Conservation (phyloP, 2,113 vertebrate genomes). For the Upupa epops region DNA sequence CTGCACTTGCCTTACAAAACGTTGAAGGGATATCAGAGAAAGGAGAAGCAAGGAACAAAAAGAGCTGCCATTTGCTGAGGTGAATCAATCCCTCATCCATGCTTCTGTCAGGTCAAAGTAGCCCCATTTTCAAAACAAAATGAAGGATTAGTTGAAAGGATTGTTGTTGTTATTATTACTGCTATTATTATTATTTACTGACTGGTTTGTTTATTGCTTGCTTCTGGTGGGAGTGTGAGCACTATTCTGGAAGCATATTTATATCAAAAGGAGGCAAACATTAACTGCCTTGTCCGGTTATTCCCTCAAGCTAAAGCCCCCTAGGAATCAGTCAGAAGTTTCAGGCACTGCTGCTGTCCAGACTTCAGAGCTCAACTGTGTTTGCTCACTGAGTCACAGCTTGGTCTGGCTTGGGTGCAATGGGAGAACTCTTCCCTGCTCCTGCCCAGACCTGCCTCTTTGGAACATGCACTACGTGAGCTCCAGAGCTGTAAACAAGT, state of each 20-base stretch:
- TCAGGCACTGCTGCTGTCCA: not conserved
- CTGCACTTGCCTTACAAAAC: not conserved
- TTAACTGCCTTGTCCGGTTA: not conserved
- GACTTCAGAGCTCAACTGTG: not conserved
- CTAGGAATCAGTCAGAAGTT: not conserved
- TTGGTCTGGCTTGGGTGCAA: not conserved
- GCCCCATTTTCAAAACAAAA: not conserved
- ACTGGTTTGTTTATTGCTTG: not conserved
- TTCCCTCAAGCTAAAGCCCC: not conserved
- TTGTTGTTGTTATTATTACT: not conserved
- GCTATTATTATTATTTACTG: not conserved
- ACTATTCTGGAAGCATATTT: not conserved
- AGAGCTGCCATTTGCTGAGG: not conserved
- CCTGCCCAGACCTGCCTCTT: slow-evolving; percentile 36
- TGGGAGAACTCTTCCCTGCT: slow-evolving; percentile 13
- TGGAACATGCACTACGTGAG: not conserved
- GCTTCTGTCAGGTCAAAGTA: not conserved
- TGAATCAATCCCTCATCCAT: not conserved
- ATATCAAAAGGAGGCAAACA: not conserved
- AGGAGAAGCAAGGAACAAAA: not conserved
- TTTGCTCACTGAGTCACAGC: slow-evolving; percentile 26
- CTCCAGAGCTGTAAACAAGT: not conserved
- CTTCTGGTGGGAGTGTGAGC: not conserved
- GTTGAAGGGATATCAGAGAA: not conserved
- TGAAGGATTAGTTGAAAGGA: not conserved